These are phyloP conservation scores for Psettodes erumei DNA, from an alignment of 2,113 vertebrate species.

Conservation along the genomic window DNA sequence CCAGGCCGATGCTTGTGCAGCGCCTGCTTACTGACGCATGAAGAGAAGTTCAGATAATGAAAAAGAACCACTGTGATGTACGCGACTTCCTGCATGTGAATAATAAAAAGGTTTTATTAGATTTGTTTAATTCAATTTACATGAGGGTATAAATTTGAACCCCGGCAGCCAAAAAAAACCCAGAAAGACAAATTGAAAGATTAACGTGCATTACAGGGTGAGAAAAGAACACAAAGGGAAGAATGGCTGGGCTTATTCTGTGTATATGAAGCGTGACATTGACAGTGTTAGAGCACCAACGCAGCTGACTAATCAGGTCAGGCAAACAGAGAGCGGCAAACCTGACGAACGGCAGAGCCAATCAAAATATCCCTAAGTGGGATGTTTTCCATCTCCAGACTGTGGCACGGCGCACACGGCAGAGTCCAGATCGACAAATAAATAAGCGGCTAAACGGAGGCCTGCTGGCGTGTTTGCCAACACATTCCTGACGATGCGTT, in stretches of 20 bases:
- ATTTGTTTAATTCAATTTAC: neutral
- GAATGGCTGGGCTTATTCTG: slow-evolving; percentile 1
- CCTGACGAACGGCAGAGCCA: neutral
- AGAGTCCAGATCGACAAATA: neutral
- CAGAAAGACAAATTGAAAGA: neutral
- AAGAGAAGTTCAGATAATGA: neutral
- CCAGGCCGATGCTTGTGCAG: slow-evolving; percentile 15
- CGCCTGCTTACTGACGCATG: neutral
- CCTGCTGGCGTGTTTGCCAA: neutral
- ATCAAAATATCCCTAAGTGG: neutral
- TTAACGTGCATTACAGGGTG: neutral
- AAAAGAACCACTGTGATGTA: neutral
- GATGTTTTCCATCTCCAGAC: neutral
- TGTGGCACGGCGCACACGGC: neutral
- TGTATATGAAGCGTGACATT: neutral
- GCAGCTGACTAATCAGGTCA: slow-evolving; percentile 45
- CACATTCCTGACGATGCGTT: slow-evolving; percentile 32
- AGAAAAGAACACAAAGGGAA: neutral
- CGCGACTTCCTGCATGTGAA: neutral
- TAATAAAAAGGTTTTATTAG: neutral
- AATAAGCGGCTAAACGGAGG: neutral
- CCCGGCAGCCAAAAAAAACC: neutral
- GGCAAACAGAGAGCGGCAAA: slow-evolving; percentile 49
- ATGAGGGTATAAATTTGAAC: neutral
- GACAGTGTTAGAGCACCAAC: slow-evolving; percentile 4